Evolutionary conservation across 2,797 vertebrate species (phyloP), one percentile per base, ranked within the genome.

Genomic region (Triplophysa bombifrons): DNA sequence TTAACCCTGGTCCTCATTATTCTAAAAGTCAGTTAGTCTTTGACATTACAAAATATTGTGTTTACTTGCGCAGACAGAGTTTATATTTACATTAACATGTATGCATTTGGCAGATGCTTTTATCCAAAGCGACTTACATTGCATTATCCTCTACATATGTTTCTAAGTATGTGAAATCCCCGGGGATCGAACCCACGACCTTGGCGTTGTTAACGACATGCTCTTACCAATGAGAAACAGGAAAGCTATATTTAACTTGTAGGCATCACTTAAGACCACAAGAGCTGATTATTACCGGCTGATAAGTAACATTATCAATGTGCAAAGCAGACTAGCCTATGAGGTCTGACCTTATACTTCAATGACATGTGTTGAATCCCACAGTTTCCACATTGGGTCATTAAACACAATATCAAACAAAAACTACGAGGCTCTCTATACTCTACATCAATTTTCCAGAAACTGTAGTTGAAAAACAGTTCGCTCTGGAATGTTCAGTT

Each of bases 401-500:
- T 65, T 41, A n/a, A 11, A 41, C 34, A 38, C 30, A 41, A 20
- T 41, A 65, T 10, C 34, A 41, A 41, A 38, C 11, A 65, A n/a
- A 41, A 65, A 12, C 20, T 25, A 5, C 20, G 44, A 66, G 11
- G 14, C 0, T 16, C 51, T 30, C 22, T 61, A 60, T 64, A 53
- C 12, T 67, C 69, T 16, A 16, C n/a, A 44, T 27, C 3, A 14
- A 38, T 27, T 72, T 20, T 17, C 7, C 11, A 13, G 3, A 71
- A 64, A 41, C 41, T 58, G 27, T 67, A n/a, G 30, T 60, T 38
- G 14, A 20, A 72, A 80, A 46, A 30, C 22, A 38, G 53, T 27
- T 71, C 51, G 4, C 25, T 48, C 34, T 38, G 51, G 69, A 73
- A 80, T 58, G 69, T 25, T 22, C 14, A 17, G 50, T 48, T 55